Conservation (phyloP, 2,113 vertebrate species). For the Reinhardtius hippoglossoides region DNA sequence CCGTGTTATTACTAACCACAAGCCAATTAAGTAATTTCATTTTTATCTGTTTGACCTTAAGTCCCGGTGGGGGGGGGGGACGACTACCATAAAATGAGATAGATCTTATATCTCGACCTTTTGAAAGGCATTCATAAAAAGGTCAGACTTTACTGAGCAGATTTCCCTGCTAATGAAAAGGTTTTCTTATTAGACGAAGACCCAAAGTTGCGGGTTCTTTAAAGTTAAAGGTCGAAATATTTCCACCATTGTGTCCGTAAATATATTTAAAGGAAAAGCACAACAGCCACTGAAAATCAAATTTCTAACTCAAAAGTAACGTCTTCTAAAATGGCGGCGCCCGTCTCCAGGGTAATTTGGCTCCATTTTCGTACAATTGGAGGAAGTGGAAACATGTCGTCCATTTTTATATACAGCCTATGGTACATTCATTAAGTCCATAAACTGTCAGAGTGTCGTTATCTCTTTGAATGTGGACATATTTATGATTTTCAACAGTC, state of each 20-base stretch:
- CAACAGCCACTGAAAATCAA: no score
- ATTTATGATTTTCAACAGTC: no score
- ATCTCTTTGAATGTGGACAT: no score
- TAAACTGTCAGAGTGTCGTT: no score
- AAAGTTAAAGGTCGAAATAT: neutral
- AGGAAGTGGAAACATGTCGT: no score
- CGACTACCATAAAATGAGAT: constrained; percentile 49
- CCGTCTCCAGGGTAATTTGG: no score
- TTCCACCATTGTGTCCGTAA: accelerated
- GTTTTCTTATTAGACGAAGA: constrained; percentile 1
- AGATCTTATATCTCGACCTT: constrained; percentile 60
- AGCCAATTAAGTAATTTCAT: constrained; percentile 56
- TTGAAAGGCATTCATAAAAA: constrained; percentile 55
- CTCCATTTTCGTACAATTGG: no score
- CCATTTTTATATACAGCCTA: no score
- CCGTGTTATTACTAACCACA: constrained; percentile 24
- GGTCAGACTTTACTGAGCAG: constrained; percentile 51
- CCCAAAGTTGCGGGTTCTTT: constrained; percentile 19
- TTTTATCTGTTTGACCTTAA: constrained; percentile 54
- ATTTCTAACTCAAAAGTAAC: no score
- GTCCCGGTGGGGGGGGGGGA: constrained; percentile 20
- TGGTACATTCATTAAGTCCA: no score
- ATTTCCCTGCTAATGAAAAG: constrained; percentile 57
- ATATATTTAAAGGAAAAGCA: no score
- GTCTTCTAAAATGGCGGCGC: no score